Evolutionary conservation across 2,113 vertebrate species (phyloP).

Genomic region (Cinclus cinclus): DNA sequence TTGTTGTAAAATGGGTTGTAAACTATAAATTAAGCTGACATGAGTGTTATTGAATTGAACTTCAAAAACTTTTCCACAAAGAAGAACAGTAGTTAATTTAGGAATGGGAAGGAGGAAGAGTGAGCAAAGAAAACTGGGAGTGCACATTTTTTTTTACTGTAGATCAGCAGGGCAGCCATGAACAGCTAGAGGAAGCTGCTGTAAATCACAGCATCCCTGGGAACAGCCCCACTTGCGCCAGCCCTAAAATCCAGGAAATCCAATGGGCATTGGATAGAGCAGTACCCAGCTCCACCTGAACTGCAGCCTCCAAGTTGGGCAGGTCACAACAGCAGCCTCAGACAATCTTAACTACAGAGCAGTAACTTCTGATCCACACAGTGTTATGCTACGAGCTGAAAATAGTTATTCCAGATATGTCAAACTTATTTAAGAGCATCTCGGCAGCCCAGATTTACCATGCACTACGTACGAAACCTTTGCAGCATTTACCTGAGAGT

Average conservation of each 20-base stretch:
- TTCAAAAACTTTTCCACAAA: not conserved
- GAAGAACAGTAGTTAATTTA: not conserved
- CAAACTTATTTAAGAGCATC: slow-evolving; percentile 30
- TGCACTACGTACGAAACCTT: not conserved
- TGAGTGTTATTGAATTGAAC: not conserved
- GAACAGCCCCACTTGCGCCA: not conserved
- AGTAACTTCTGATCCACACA: not conserved
- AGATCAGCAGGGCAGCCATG: not conserved
- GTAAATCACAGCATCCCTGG: not conserved
- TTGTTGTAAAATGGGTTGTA: not conserved
- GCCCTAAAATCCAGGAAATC: not conserved
- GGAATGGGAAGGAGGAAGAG: not conserved
- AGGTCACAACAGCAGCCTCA: not conserved
- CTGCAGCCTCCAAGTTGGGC: not conserved
- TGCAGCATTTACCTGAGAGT: slow-evolving; percentile 2
- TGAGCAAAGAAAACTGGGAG: not conserved
- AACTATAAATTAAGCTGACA: not conserved
- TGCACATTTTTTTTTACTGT: not conserved
- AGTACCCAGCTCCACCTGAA: not conserved
- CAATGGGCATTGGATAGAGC: accelerated
- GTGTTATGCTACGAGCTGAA: not conserved
- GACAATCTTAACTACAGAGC: not conserved
- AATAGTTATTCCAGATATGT: slow-evolving; percentile 11
- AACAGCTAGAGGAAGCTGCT: not conserved
- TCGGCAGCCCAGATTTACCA: not conserved